Percentiles rank a stretch among this genome's conserved stretches.
Conservation (phyloP, 1,140 invertebrate genomes). For the Listronotus bonariensis region DNA sequence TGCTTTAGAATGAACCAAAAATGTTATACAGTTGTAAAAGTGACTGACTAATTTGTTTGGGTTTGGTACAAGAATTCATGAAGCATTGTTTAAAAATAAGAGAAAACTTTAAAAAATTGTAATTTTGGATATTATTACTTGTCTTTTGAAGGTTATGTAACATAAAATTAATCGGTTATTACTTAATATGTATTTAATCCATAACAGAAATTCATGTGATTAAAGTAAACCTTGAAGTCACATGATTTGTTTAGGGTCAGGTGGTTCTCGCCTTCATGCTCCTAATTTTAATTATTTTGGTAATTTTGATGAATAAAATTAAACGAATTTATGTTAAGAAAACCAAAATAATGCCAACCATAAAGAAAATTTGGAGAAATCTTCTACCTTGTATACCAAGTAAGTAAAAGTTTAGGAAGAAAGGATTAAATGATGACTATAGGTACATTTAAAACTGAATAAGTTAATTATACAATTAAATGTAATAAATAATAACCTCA, state of each 20-base stretch:
- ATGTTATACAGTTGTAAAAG: too few relatives aligned
- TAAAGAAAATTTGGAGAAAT: too few relatives aligned
- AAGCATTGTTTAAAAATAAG: neutral
- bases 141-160: slow-evolving; percentile 1
- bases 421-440: too few relatives aligned
- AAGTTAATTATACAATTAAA: too few relatives aligned
- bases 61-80: neutral
- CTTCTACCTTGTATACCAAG: too few relatives aligned
- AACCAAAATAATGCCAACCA: too few relatives aligned
- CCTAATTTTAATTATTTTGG: slow-evolving; percentile 8
- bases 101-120: neutral
- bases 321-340: neutral
- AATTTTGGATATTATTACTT: too few relatives aligned
- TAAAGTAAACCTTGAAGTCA: slow-evolving; percentile 31
- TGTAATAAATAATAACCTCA: too few relatives aligned
- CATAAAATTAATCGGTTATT: neutral
- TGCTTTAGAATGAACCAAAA: too few relatives aligned
- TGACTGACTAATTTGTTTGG: slow-evolving; percentile 7
- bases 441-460: too few relatives aligned
- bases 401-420: too few relatives aligned
- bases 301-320: neutral
- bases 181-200: neutral
- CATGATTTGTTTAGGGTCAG: slow-evolving; percentile 25
- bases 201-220: slow-evolving; percentile 20
- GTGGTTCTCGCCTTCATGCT: slow-evolving; percentile 15